Base-by-base conservation (phyloP, 2,888 invertebrate genomes). In the Epiblema foenella region DNA sequence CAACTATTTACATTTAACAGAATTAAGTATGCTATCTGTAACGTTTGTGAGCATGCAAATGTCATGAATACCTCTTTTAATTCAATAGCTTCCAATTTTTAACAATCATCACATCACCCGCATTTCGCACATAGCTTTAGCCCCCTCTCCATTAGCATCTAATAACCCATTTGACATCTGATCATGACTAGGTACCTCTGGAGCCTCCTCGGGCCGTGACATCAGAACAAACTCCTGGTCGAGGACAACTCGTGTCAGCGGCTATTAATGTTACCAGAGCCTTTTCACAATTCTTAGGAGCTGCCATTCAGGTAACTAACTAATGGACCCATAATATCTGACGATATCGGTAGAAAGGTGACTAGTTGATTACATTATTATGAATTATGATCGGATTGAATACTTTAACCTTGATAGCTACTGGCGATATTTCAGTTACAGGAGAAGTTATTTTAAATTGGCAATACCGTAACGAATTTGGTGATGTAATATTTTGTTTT, bases 221-320 rank as follows among this genome's bases (percentile, higher is more conserved):
- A 51, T 77, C 89, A 56, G 86, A 88, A 62, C 89, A 89, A 77
- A 75, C 82, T 1, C 89, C 93, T 0, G 92, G 91, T 1, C 79
- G 93, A 64, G 92, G 92, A 49, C 92, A 93, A 85, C 93, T 96
- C 71, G 94, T 96, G 63, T 95, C 95, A 68, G 96, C 96, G 18
- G 96, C 96, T 72, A 95, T 96, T 77, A 96, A 96, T 79, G 96
- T 96, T 74, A 96, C 96, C 37, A 95, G 95, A 85, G 96, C 96
- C 1, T 96, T 97, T 85, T 96, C 96, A 73, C 95, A 95, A 86
- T 96, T 97, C 88, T 93, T 97, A 80, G 96, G 96, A 78, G 95
- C 96, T 81, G 96, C 97, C 68, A 94, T 97, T 81, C 96, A 96
- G 95, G 97, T 97, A 82, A 77, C 67, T 39, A 57, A 51, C 54